Conservation (phyloP, 1,140 invertebrate species). For the Papilio dardanus region DNA sequence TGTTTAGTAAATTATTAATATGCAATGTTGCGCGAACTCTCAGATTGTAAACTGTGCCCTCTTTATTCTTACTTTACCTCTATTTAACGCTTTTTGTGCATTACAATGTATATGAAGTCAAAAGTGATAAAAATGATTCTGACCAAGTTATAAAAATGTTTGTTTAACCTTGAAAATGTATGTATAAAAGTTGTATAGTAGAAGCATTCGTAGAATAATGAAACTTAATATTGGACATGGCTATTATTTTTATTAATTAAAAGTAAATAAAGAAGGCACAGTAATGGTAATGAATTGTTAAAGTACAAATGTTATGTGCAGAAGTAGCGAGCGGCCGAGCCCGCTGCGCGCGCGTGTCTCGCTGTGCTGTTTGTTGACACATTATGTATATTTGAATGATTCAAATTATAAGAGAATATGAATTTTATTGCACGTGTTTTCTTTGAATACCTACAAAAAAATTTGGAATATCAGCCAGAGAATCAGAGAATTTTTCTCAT, state of each 20-base stretch:
- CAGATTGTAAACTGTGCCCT: conserved; percentile 48
- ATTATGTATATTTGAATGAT: conserved; percentile 82
- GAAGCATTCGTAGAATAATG: neutral
- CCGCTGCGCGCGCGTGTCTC: conserved; percentile 60
- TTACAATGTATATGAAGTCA: no score
- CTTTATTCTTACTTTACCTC: conserved; percentile 33
- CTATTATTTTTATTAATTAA: neutral
- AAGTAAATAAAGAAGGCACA: conserved; percentile 24
- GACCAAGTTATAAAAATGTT: no score
- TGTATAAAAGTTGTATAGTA: neutral
- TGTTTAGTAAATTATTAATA: conserved; percentile 45
- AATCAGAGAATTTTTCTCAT: no score
- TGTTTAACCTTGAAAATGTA: no score
- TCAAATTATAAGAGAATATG: conserved; percentile 82
- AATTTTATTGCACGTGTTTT: conserved; percentile 68
- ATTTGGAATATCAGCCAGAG: neutral
- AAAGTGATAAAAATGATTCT: no score
- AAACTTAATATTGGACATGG: neutral
- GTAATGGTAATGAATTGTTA: conserved; percentile 31
- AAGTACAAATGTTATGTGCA: conserved; percentile 81
- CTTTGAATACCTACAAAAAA: conserved; percentile 46
- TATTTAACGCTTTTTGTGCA: neutral
- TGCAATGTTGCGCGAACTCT: conserved; percentile 59
- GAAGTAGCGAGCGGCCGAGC: conserved; percentile 73
- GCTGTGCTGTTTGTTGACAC: conserved; percentile 81